Evolutionary conservation across 2,113 vertebrate genomes (phyloP), one percentile per base, ranked within the genome.

Genomic region (Oncorhynchus kisutch): DNA sequence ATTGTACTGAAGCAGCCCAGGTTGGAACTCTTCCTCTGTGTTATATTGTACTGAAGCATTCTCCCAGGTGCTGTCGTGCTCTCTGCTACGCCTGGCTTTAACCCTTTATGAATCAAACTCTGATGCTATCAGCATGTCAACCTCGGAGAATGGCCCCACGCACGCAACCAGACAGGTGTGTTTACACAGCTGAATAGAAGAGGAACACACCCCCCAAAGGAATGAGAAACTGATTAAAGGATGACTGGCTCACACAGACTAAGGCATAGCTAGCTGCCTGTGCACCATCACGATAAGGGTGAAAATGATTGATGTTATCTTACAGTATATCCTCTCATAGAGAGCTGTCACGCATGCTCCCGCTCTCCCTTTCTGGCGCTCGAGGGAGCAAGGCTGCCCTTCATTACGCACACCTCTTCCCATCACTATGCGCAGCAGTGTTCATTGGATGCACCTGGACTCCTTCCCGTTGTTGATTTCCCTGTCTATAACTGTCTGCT

Each of bases 1-100:
- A 34, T 34, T 34, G 5, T 34, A 34, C 34, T 34, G 39, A 45
- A 0, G 0, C 14, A 54, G 3, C 9, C 39, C 39, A 45, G 39
- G 39, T 11, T 45, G 39, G 39, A 11, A 73, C 45, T 54, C 11
- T 57, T 9, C 34, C 64, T 51, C 25, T 12, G 14, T 67, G 65
- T 34, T 69, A 39, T 73, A 74, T 74, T 74, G 71, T 81, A 75
- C 73, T 20, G 4, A 78, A 54, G 75, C 78, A 71, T 78, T 82
- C 74, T 80, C 71, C 72, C 73, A 86, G 82, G 80, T 81, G 82
- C 75, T 81, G 59, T 66, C 70, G 11, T 18, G 71, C 27, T 24
- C 70, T 25, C 45, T 24, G 45, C n/a, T 20, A 54, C 0, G 22
- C 22, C 14, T 24, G 34, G 18, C 54, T 60, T 83, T 85, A 86